Evolutionary conservation across 2,797 vertebrate species (phyloP).

Genomic region (Melanotaenia parkinsoni): DNA sequence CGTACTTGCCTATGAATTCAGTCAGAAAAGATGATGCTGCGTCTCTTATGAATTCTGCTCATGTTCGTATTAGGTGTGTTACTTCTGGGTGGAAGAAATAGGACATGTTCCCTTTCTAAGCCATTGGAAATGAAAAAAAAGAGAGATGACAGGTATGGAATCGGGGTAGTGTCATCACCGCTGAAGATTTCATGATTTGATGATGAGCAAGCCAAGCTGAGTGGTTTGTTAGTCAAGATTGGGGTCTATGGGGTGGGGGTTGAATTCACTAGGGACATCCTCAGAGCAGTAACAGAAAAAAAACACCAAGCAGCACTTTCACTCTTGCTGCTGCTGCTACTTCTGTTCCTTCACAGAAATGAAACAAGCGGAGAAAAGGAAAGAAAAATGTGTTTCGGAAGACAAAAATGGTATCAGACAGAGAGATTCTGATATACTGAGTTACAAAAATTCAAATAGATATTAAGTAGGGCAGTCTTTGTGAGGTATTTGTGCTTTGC

Average conservation of each 20-base stretch:
- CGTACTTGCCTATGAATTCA: constrained; percentile 30
- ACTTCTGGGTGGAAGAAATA: constrained; percentile 21
- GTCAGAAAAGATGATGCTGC: not conserved
- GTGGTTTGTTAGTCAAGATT: constrained; percentile 25
- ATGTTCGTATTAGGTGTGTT: constrained; percentile 18
- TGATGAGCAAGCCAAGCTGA: constrained; percentile 35
- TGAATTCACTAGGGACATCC: constrained; percentile 33
- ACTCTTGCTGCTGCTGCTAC: constrained; percentile 20
- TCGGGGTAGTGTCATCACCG: constrained; percentile 23
- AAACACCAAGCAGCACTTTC: constrained; percentile 16
- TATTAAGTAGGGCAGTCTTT: constrained; percentile 10
- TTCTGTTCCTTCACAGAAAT: constrained; percentile 24
- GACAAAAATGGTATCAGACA: constrained; percentile 8
- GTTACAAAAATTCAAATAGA: constrained; percentile 13
- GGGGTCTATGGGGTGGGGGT: constrained; percentile 4
- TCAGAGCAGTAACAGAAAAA: constrained; percentile 18
- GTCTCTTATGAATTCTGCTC: constrained; percentile 30
- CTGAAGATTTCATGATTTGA: constrained; percentile 39
- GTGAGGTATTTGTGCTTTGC: constrained; percentile 38
- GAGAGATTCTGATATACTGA: not conserved
- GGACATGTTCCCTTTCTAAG: constrained; percentile 20
- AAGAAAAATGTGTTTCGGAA: constrained; percentile 10
- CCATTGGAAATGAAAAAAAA: constrained; percentile 31
- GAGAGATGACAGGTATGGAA: constrained; percentile 41
- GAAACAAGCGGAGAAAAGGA: constrained; percentile 20